Percentiles rank a stretch among this genome's conserved stretches.
These are phyloP conservation scores for Laothoe populi DNA, from an alignment of 2,888 invertebrate genomes.

Conservation along the genomic window DNA sequence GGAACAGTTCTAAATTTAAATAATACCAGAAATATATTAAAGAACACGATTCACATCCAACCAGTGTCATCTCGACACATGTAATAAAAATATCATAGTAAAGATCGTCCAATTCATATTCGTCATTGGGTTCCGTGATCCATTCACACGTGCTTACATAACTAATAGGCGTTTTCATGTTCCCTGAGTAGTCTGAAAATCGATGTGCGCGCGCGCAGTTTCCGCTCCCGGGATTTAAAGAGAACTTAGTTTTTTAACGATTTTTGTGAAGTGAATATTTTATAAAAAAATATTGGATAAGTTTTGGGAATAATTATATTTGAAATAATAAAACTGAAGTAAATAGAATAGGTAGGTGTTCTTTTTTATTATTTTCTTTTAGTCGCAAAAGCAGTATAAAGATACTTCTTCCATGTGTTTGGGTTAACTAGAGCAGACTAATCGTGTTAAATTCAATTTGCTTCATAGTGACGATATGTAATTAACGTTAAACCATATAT, in stretches of 20 bases:
- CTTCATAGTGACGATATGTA: too few species aligned
- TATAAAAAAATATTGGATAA: neutral
- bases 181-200: conserved; percentile 25
- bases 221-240: conserved; percentile 8
- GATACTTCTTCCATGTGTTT: too few species aligned
- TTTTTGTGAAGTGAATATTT: neutral
- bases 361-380: neutral
- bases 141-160: conserved; percentile 24
- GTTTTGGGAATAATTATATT: neutral
- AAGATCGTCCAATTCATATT: neutral
- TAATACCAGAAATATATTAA: neutral
- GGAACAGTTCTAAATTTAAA: too few species aligned
- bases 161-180: conserved; percentile 24
- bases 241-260: neutral
- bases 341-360: neutral
- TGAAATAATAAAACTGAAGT: too few species aligned
- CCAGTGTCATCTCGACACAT: neutral
- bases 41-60: neutral
- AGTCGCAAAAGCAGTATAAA: neutral
- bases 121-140: conserved; percentile 12
- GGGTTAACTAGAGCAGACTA: too few species aligned
- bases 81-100: neutral
- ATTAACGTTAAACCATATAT: too few species aligned
- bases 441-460: too few species aligned
- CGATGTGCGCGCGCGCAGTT: conserved; percentile 20